Conservation (phyloP, 1,140 invertebrate species). For the Diorhabda elongata region DNA sequence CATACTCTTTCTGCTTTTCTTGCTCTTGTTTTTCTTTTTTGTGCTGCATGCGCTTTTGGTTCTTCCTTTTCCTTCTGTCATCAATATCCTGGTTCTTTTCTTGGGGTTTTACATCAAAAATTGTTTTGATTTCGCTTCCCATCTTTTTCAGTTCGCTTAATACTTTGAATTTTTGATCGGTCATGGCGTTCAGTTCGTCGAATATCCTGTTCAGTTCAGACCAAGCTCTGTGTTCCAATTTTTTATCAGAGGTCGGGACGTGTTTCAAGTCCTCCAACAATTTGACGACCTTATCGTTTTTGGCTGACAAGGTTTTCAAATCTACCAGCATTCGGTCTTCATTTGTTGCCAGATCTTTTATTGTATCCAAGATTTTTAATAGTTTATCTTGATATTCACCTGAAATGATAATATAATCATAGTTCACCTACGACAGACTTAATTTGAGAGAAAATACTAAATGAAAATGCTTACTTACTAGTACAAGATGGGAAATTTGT, state of each 20-base stretch:
- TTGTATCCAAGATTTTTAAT: slow-evolving; percentile 26
- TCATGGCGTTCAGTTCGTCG: slow-evolving; percentile 25
- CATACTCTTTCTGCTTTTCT: slow-evolving; percentile 47
- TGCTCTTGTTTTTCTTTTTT: slow-evolving; percentile 46
- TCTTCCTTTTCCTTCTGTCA: slow-evolving; percentile 36
- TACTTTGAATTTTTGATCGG: slow-evolving; percentile 27
- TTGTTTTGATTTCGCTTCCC: slow-evolving; percentile 25
- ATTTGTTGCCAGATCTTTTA: slow-evolving; percentile 25
- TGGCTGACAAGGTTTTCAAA: slow-evolving; percentile 27
- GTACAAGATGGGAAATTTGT: slow-evolving; percentile 20
- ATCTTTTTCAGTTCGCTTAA: slow-evolving; percentile 25
- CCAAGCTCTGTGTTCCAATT: slow-evolving; percentile 19
- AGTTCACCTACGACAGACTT: no score
- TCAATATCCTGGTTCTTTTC: slow-evolving; percentile 9
- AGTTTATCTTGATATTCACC: slow-evolving; percentile 25
- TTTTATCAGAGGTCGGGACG: slow-evolving; percentile 8
- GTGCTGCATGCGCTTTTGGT: slow-evolving; percentile 42
- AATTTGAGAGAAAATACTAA: not conserved
- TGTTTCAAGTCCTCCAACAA: slow-evolving; percentile 14
- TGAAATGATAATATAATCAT: not conserved
- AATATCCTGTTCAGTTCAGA: slow-evolving; percentile 26
- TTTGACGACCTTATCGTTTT: slow-evolving; percentile 32
- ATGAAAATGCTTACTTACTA: slow-evolving; percentile 14
- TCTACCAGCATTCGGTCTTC: slow-evolving; percentile 27
- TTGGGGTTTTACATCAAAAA: slow-evolving; percentile 23